Base-by-base conservation (phyloP, 2,888 invertebrate genomes). In the Lasioglossum pauxillum region DNA sequence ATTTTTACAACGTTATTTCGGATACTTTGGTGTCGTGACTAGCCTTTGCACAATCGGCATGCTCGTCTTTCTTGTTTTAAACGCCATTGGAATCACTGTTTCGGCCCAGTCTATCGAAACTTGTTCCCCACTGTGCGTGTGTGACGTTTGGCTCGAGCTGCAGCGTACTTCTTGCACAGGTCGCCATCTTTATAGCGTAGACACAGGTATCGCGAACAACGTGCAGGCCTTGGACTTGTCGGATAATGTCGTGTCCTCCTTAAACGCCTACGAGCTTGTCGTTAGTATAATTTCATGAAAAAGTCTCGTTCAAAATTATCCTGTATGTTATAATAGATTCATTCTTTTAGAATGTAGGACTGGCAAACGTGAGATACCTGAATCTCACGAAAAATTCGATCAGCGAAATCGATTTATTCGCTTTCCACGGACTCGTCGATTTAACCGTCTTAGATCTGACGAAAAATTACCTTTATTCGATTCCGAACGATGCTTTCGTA, bases 391-490 rank as follows among this genome's bases (percentile, higher is more conserved):
- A 92, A 73, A 96, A 96, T 88, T 92, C 94, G 8, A 95, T 96
- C 88, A 94, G 91, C 10, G 94, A 95, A 74, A 95, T 96, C 69
- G 95, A 93, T 19, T 85, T 94, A 2, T 92, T 93, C 44, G 96
- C 96, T 3, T 96, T 96, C 86, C 92, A 93, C 53, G 95, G 95
- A 5, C 93, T 96, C 77, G 87, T 94, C 5, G 95, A 96, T 78
- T 94, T 96, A 14, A 93, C 95, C 14, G 93, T 95, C 60, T 91
- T 96, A 41, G 96, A 96, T 86, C 88, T 96, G 83, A 96, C 96
- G 44, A 90, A 90, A 75, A 96, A 96, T 91, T 94, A 94, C 80
- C 91, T 96, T 19, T 92, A 95, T 60, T 93, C 92, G 64, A 91
- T 96, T 53, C 92, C 94, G 2, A 91, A 95, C 2, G 95, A 95